Evolutionary conservation across 2,113 vertebrate genomes (phyloP), one percentile per base, ranked within the genome.

Genomic region (Saccopteryx bilineata): DNA sequence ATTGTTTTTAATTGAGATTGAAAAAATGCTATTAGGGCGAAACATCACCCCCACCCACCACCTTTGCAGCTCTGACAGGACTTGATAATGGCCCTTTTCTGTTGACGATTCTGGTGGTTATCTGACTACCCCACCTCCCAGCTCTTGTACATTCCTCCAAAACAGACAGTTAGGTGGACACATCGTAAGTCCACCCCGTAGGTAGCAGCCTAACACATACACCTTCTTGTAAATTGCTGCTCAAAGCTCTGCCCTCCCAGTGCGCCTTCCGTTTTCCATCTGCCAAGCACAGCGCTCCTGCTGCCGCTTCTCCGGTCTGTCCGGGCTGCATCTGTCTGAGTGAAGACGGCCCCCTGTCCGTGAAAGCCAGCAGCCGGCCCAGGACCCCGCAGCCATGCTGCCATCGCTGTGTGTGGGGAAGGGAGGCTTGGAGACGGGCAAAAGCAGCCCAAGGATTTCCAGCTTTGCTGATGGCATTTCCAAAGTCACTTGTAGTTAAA

Each of bases 361-460:
- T 54, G 26, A 83, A 91, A 94, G 89, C 54, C 50, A 96, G n/a
- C 79, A 85, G 79, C 66, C 63, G 82, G 75, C 58, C 39, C 65
- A 5, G 19, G 14, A 75, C 31, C 84, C 80, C 94, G 68, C 48
- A 95, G 92, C 76, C 52, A 19, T 39, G 28, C 50, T 52, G 56
- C 76, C 95, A 71, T 63, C 87, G n/a, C 81, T 90, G 56, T 14
- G 3, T 13, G 13, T 4, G 56, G 1, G n/a, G 68, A n/a, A 33
- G 66, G 28, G 19, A 33, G 8, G 50, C 28, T 26, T 68, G 23
- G 69, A 90, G 54, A 85, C 28, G 5, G 33, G 84, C 80, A 90
- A 31, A 81, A 69, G 63, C 68, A 89, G 46, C 66, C 76, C 48
- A 48, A 21, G 81, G 66, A 96, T 69, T 84, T 66, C 72, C 72